Evolutionary conservation across 2,113 vertebrate genomes (phyloP), one percentile per base, ranked within the genome.

Genomic region (Xenotilapia longispinis): DNA sequence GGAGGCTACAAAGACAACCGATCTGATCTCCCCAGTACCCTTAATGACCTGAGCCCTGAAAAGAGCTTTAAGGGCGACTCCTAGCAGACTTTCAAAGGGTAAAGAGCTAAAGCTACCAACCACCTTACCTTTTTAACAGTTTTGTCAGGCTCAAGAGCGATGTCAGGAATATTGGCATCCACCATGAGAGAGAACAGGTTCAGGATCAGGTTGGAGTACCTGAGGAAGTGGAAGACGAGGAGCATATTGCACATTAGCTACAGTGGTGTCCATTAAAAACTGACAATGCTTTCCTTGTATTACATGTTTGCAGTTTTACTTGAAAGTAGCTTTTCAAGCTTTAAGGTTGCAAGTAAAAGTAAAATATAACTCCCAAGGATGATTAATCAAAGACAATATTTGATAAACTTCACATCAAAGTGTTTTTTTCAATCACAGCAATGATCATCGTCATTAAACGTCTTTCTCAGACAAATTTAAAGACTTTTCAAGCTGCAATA

Each of bases 131-230:
- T 99, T 94, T 98, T 99, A 6, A 99, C 99, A 7, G 99, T 99
- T 96, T 99, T 99, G 95, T 99, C 99, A 3, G 99, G 99, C 95
- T 99, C 99, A 87, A 99, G 97, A 47, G 99, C 99, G 81, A 99
- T 99, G 95, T 99, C 99, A 23, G 99, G 99, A 94, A 99, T 99
- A 93, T 99, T 99, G 84, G 98, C 99, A 91, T 99, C 99, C 95
- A 99, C 99, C 99, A 99, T 99, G 86, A 99, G 97, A 42, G 98
- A 99, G 96, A 99, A 99, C 57, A 99, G 96, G 90, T 99, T 99
- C 89, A 99, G 96, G 93, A 99, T 99, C 94, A 99, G 94, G 95
- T 99, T 99, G 84, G 99, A 99, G 95, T 99, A 99, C 94, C 99
- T 99, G 95, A 42, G 55, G n/a, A 82, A 28, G 63, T 5, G 6